Percentiles rank a stretch among this genome's conserved stretches.
These are phyloP conservation scores for Morus bassanus DNA, from an alignment of 2,797 vertebrate species.

Conservation along the genomic window DNA sequence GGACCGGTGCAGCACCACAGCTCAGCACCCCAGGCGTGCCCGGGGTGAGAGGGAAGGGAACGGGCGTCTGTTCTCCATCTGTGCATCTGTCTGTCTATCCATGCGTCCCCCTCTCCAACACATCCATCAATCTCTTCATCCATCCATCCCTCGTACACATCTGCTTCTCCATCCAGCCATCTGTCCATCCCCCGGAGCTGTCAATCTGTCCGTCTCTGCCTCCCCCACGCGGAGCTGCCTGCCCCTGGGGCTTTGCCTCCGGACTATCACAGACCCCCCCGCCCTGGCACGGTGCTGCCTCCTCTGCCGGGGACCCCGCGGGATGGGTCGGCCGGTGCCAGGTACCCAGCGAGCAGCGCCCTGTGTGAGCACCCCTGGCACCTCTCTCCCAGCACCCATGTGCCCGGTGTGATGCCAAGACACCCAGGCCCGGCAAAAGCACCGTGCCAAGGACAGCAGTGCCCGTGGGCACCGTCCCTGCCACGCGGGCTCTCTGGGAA, in stretches of 20 bases:
- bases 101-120: background rate
- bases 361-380: background rate
- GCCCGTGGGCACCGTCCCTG: accelerated
- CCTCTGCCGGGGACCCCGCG: background rate
- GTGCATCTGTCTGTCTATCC: conserved; percentile 10
- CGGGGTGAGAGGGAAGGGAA: background rate
- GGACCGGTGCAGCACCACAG: accelerated
- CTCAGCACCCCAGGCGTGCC: background rate
- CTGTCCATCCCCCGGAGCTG: conserved; percentile 44
- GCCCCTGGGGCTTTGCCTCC: background rate
- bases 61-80: background rate
- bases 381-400: background rate
- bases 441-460: background rate
- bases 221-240: background rate
- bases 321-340: background rate
- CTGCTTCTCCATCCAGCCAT: background rate
- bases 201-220: conserved; percentile 27
- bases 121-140: conserved; percentile 22
- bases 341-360: background rate
- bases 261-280: background rate
- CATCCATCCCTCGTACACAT: background rate
- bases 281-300: accelerated
- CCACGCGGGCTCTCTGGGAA: accelerated
- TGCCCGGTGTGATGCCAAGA: background rate
- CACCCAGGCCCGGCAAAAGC: too few species aligned